Percentiles rank a stretch among this genome's conserved stretches.
Evolutionary conservation across 2,888 invertebrate species (phyloP).

Genomic region (Malthinus seriepunctatus): DNA sequence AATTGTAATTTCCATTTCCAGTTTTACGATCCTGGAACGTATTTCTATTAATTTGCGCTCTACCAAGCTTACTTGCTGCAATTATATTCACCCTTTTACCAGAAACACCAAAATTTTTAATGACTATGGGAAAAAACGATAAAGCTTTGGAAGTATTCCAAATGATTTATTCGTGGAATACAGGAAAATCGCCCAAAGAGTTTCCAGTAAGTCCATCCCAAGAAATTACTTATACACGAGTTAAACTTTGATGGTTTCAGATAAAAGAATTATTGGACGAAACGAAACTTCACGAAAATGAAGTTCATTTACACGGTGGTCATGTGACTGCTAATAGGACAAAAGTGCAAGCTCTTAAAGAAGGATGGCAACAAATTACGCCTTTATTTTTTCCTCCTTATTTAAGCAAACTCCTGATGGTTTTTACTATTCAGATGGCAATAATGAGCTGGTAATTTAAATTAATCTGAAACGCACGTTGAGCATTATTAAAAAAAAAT

Average conservation of each 20-base stretch:
- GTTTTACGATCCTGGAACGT: slow-evolving; percentile 66
- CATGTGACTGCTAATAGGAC: slow-evolving; percentile 41
- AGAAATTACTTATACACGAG: too few species aligned
- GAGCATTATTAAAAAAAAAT: slow-evolving; percentile 5
- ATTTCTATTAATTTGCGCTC: slow-evolving; percentile 61
- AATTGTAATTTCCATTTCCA: slow-evolving; percentile 38
- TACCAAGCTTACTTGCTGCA: slow-evolving; percentile 71
- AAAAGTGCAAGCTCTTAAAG: slow-evolving; percentile 57
- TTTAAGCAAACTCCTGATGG: slow-evolving; percentile 62
- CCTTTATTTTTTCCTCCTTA: slow-evolving; percentile 69
- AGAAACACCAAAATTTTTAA: slow-evolving; percentile 80
- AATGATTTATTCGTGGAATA: slow-evolving; percentile 68
- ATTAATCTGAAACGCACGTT: background rate
- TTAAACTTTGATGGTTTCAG: slow-evolving; percentile 35
- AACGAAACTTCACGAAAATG: slow-evolving; percentile 37
- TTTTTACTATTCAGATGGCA: slow-evolving; percentile 67
- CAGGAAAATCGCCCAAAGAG: slow-evolving; percentile 61
- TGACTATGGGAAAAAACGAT: slow-evolving; percentile 68
- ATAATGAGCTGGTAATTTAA: slow-evolving; percentile 66
- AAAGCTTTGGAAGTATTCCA: slow-evolving; percentile 68
- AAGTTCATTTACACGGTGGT: slow-evolving; percentile 52
- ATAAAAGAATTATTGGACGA: slow-evolving; percentile 51
- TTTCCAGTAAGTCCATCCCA: slow-evolving; percentile 64
- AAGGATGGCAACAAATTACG: slow-evolving; percentile 65
- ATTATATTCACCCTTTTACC: slow-evolving; percentile 65